phyloP scores from a whole-genome alignment of 1,140 invertebrate genomes.

The Andrena cerasifolii region DNA sequence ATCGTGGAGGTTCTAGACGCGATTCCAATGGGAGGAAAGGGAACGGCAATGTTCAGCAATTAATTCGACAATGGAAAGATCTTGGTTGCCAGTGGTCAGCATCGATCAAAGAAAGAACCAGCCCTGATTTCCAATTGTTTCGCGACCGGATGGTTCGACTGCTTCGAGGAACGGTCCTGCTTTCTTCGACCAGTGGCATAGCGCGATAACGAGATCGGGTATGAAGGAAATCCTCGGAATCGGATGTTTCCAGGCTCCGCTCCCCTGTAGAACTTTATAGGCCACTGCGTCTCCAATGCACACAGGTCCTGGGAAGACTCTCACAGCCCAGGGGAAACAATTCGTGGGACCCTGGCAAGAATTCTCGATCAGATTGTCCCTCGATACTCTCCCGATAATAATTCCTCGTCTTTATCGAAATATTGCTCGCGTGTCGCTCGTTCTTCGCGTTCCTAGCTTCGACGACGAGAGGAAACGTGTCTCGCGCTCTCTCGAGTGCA shows the following conservation, averaged over 20 bases:
- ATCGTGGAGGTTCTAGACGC: too few relatives aligned
- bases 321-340: background rate
- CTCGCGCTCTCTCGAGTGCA: too few relatives aligned
- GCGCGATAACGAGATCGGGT: slow-evolving; percentile 16
- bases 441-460: too few relatives aligned
- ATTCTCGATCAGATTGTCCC: background rate
- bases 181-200: background rate
- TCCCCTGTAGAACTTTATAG: too few relatives aligned
- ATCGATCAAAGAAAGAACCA: background rate
- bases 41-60: too few relatives aligned
- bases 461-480: too few relatives aligned
- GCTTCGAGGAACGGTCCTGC: background rate
- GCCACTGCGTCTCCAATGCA: slow-evolving; percentile 20
- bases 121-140: slow-evolving; percentile 9
- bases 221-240: slow-evolving; percentile 9
- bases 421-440: too few relatives aligned
- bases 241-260: background rate
- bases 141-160: background rate
- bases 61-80: background rate
- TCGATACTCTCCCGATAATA: background rate
- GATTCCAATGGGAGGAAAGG: too few relatives aligned
- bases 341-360: background rate
- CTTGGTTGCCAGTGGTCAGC: too few relatives aligned
- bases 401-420: too few relatives aligned
- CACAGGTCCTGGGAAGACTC: background rate